These are phyloP conservation scores for Fistularia tabacaria DNA, from an alignment of 2,797 vertebrate species.

Conservation along the genomic window DNA sequence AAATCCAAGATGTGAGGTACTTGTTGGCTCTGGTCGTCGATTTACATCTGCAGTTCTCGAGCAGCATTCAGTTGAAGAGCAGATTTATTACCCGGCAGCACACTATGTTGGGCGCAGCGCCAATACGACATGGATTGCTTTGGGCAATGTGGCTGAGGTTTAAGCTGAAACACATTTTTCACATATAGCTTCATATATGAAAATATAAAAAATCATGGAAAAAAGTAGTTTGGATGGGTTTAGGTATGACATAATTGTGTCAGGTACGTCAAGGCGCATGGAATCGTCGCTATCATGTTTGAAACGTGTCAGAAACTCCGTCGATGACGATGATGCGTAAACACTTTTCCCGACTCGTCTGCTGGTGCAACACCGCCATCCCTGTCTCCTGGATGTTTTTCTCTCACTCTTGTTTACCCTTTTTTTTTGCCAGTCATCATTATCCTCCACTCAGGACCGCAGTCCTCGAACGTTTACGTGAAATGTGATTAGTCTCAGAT, in stretches of 20 bases:
- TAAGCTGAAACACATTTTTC: conserved; percentile 5
- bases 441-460: conserved; percentile 29
- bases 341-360: conserved; percentile 10
- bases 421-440: neutral
- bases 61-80: neutral
- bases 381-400: conserved; percentile 7
- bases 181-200: too few relatives aligned
- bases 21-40: neutral
- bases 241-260: conserved; percentile 35
- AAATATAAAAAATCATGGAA: neutral
- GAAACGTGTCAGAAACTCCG: neutral
- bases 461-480: conserved; percentile 21
- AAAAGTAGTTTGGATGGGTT: conserved; percentile 3
- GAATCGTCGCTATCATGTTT: conserved; percentile 12
- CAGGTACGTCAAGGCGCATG: conserved; percentile 8
- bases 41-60: neutral
- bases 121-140: neutral
- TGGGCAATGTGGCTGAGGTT: neutral
- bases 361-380: conserved; percentile 3
- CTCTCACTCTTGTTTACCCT: conserved; percentile 12
- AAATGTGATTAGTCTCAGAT: conserved; percentile 21
- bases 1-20: too few relatives aligned
- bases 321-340: conserved; percentile 1
- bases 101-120: conserved; percentile 3
- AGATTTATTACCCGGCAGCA: conserved; percentile 3